A percentile compares a stretch with the other conserved stretches of the same genome.
These are phyloP conservation scores for Drosophila virilis DNA, from an alignment of 1,140 invertebrate species.

Conservation along the genomic window DNA sequence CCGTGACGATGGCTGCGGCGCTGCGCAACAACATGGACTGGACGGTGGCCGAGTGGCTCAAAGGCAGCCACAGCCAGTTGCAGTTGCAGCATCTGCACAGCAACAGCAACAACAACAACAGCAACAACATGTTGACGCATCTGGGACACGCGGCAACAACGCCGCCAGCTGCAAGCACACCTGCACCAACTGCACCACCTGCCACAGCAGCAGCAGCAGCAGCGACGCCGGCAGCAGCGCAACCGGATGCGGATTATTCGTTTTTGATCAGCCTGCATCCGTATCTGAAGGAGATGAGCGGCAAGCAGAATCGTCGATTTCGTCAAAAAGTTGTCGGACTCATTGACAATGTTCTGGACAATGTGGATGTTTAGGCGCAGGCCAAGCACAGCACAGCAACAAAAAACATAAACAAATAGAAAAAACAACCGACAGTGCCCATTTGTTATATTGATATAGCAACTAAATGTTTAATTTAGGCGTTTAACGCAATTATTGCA, in stretches of 20 bases:
- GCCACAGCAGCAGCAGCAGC: not conserved
- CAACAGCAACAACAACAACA: slow-evolving; percentile 7
- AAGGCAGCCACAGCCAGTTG: slow-evolving; percentile 30
- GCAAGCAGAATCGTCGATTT: slow-evolving; percentile 78
- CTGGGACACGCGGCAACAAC: slow-evolving; percentile 27
- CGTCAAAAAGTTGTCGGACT: slow-evolving; percentile 76
- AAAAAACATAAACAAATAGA: not conserved
- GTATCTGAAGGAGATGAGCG: slow-evolving; percentile 77
- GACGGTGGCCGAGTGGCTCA: slow-evolving; percentile 63
- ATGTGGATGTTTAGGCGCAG: slow-evolving; percentile 51
- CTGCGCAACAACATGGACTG: slow-evolving; percentile 62
- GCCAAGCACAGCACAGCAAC: slow-evolving; percentile 1
- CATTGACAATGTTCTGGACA: slow-evolving; percentile 76
- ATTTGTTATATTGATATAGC: slow-evolving; percentile 58
- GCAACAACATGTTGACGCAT: slow-evolving; percentile 22
- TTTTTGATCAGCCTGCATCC: slow-evolving; percentile 80
- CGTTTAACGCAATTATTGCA: slow-evolving; percentile 27
- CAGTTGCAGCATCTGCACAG: slow-evolving; percentile 8
- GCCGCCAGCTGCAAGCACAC: slow-evolving; percentile 14
- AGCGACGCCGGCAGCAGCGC: not conserved
- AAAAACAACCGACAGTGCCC: slow-evolving; percentile 66
- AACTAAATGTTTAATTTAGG: slow-evolving; percentile 38
- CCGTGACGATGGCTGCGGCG: slow-evolving; percentile 50
- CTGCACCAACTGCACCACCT: slow-evolving; percentile 12
- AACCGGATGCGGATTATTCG: slow-evolving; percentile 75